Evolutionary conservation across 2,113 vertebrate species (phyloP).

Genomic region (Thermophis baileyi): DNA sequence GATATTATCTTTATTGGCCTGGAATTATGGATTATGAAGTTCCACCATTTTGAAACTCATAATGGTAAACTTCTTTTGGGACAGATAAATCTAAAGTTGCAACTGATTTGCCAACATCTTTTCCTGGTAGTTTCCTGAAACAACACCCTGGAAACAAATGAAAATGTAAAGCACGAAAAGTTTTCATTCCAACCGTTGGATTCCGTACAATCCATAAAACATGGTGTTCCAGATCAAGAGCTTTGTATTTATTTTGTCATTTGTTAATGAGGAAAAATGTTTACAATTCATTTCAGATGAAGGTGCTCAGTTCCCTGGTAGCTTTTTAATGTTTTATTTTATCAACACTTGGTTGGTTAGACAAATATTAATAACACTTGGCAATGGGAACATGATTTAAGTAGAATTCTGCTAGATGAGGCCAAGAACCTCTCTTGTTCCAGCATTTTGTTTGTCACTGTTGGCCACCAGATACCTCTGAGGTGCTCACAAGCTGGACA

Average conservation of each 20-base stretch:
- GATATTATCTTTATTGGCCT: background rate
- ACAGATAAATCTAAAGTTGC: background rate
- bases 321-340: conserved; percentile 36
- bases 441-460: background rate
- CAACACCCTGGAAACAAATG: background rate
- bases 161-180: background rate
- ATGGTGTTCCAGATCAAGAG: conserved; percentile 61
- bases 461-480: background rate
- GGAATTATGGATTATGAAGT: background rate
- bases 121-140: background rate
- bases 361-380: conserved; percentile 57
- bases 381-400: conserved; percentile 2
- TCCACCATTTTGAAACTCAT: background rate
- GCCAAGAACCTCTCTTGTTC: background rate
- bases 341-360: conserved; percentile 42
- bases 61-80: background rate
- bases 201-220: conserved; percentile 11
- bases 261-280: conserved; percentile 55
- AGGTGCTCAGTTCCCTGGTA: conserved; percentile 67
- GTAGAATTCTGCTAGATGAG: background rate
- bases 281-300: conserved; percentile 60
- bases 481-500: background rate
- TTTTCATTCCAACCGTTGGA: background rate
- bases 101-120: background rate
- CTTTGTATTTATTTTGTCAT: conserved; percentile 58